Conservation (phyloP, 1,140 invertebrate species). For the Venturia canescens region DNA sequence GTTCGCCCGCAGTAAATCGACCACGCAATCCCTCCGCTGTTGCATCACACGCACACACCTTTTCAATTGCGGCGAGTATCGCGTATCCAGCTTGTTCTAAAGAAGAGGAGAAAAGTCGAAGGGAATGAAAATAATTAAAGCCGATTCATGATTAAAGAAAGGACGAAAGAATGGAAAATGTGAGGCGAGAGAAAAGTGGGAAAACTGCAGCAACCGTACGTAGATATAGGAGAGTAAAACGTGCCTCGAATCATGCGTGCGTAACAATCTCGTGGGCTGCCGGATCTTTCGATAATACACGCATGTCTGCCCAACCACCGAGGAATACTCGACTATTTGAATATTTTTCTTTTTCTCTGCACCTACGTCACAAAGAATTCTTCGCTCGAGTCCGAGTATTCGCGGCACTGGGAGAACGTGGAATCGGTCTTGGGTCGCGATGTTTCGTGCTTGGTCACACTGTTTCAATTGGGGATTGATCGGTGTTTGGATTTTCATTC, state of each 20-base stretch:
- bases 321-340: constrained; percentile 25
- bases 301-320: constrained; percentile 32
- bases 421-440: no score
- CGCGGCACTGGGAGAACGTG: no score
- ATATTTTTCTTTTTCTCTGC: constrained; percentile 20
- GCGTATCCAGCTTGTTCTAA: background rate
- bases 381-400: background rate
- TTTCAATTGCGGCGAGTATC: constrained; percentile 35
- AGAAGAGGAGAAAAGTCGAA: background rate
- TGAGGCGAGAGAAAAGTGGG: background rate
- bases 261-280: constrained; percentile 45
- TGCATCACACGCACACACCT: constrained; percentile 43
- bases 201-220: constrained; percentile 10
- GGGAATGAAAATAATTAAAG: background rate
- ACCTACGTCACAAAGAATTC: background rate
- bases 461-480: no score
- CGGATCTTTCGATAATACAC: constrained; percentile 40
- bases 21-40: constrained; percentile 34
- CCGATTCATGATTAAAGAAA: constrained; percentile 2
- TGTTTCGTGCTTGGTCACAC: no score
- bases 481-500: no score
- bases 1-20: constrained; percentile 53
- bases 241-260: constrained; percentile 36
- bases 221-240: constrained; percentile 4
- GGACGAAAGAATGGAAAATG: background rate